Evolutionary conservation across 2,888 invertebrate genomes (phyloP).

Genomic region (Cheilosia vulpina): DNA sequence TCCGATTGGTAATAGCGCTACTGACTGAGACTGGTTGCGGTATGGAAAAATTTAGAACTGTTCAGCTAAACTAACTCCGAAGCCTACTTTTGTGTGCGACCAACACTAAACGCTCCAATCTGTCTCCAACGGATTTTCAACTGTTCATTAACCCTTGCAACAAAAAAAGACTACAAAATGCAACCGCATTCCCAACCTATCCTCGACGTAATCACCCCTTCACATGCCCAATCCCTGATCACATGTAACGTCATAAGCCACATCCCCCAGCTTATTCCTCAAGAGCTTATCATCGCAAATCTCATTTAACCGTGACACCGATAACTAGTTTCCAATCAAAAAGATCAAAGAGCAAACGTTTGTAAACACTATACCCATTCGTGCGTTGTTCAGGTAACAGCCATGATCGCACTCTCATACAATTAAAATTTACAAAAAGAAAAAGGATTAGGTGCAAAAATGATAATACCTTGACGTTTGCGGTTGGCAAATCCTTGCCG

Average conservation of each 20-base stretch:
- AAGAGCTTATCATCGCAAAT: constrained; percentile 19
- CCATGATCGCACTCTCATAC: constrained; percentile 40
- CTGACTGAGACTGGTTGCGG: too few species aligned
- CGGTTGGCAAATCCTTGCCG: constrained; percentile 50
- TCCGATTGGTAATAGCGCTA: too few species aligned
- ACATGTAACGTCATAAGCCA: constrained; percentile 1
- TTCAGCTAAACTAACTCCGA: too few species aligned
- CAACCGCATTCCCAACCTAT: not conserved
- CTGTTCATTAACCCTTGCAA: too few species aligned
- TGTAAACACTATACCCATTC: constrained; percentile 51
- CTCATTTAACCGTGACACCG: constrained; percentile 39
- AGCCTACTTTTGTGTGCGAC: too few species aligned
- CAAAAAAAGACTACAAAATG: not conserved
- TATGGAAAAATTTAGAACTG: too few species aligned
- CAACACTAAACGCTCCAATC: too few species aligned
- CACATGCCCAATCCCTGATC: not conserved
- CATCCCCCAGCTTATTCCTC: not conserved
- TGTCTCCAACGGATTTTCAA: too few species aligned
- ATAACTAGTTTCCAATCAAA: constrained; percentile 42
- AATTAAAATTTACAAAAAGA: constrained; percentile 67
- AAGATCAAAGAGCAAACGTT: constrained; percentile 60
- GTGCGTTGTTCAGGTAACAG: constrained; percentile 13
- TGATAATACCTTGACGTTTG: constrained; percentile 61
- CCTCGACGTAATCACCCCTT: not conserved
- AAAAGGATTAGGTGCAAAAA: constrained; percentile 59